Evolutionary conservation across 2,113 vertebrate species (phyloP), one percentile per base, ranked within the genome.

Genomic region (Mormyrus iriodes): DNA sequence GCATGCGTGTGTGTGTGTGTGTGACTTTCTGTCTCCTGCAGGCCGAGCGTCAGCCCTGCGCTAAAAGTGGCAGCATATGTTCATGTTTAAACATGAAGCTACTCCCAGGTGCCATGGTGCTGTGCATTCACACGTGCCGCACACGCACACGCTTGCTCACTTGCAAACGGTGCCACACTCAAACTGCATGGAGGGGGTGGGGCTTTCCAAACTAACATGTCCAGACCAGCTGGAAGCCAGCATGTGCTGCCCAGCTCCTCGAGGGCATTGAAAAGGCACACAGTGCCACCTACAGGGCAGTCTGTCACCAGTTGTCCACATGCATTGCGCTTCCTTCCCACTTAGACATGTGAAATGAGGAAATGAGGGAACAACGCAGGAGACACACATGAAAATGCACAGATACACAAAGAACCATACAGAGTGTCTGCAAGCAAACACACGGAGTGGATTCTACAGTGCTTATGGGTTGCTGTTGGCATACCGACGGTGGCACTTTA

Each of bases 51-150:
- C 65, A 49, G 46, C 86, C 3, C 55, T 19, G 46, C 42, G 12
- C 19, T n/a, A 69, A 88, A 88, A 82, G 76, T 44, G n/a, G 51
- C 49, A 79, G 31, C 88, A 89, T 89, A 89, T 89, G 88, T 53
- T 89, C 88, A 85, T 89, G 88, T 85, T 89, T 89, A 89, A 89
- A 89, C 76, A 85, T 89, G 88, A 89, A 83, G 52, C 49, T 6
- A 42, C 51, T 89, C 76, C 51, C 79, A 52, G 82, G 48, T 46
- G 52, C 27, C 42, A 35, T 21, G 61, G 46, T 15, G 48, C 48
- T 39, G 52, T 46, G 79, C 35, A n/a, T 88, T 89, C 88, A 84
- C 88, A 89, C 88, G 17, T 89, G 51, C 76, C 24, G 17, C 73
- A 89, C 10, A 79, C 27, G 53, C 53, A 44, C 49, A 58, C 55